Percentiles rank a stretch among this genome's conserved stretches.
phyloP scores from a whole-genome alignment of 2,888 invertebrate genomes.

The Pyrochroa serraticornis region DNA sequence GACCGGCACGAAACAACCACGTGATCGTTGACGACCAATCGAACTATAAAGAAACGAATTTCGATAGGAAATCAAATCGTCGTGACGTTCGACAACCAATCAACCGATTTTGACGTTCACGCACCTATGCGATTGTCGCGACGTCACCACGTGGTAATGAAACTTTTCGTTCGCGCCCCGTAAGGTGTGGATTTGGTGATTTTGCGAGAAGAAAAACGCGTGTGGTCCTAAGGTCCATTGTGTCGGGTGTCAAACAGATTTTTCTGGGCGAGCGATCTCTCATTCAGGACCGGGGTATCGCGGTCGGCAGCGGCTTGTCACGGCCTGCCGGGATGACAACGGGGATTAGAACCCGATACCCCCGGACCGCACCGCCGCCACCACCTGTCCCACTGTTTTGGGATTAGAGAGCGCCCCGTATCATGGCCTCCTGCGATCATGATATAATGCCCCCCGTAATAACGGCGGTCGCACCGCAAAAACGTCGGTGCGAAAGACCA shows the following conservation, averaged over 20 bases:
- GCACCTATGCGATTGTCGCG: too few relatives aligned
- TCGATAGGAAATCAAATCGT: too few relatives aligned
- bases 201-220: slow-evolving; percentile 15
- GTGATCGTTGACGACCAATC: too few relatives aligned
- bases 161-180: too few relatives aligned
- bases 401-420: slow-evolving; percentile 33
- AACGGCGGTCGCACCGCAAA: background rate
- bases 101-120: too few relatives aligned
- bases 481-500: slow-evolving; percentile 1
- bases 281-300: slow-evolving; percentile 13
- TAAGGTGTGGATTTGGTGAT: background rate
- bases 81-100: too few relatives aligned
- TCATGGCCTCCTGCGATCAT: slow-evolving; percentile 23
- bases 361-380: slow-evolving; percentile 34
- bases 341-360: slow-evolving; percentile 35
- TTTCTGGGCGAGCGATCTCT: slow-evolving; percentile 42
- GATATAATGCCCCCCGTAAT: background rate
- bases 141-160: too few relatives aligned
- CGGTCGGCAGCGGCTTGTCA: slow-evolving; percentile 20
- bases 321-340: slow-evolving; percentile 36
- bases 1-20: too few relatives aligned
- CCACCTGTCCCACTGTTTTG: slow-evolving; percentile 41
- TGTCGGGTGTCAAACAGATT: slow-evolving; percentile 49
- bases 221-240: slow-evolving; percentile 41
- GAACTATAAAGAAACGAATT: too few relatives aligned